Evolutionary conservation across 1,140 invertebrate species (phyloP), one percentile per base, ranked within the genome.

Genomic region (Bombus sylvicola): DNA sequence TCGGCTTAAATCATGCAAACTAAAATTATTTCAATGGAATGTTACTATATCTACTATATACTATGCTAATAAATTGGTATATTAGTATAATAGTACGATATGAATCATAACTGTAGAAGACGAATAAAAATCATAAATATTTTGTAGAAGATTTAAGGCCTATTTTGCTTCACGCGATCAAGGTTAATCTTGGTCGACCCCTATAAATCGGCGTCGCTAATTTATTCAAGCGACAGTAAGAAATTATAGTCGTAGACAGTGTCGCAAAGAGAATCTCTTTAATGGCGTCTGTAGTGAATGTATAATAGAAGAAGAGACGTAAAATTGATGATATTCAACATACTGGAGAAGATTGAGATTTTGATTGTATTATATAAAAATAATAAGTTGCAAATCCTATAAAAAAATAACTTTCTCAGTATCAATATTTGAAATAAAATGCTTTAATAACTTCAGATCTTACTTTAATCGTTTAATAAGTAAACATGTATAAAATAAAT

Each of bases 161-260:
- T 68, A 4, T 34, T 68, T 68, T 37, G 31, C 66, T 1, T 68
- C 18, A 37, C 1, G 2, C 22, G 25, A 71, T 66, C 66, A 28
- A 43, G 71, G 28, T 72, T 64, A 41, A 41, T 62, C 28, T 57
- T 74, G 28, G 13, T 28, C 43, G 62, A 68, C 68, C 43, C 10
- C n/a, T 68, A 57, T n/a, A 22, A 62, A 64, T 88, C 82, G 83
- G 59, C 41, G 22, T 47, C 25, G 57, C 28, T 64, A 73, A 88
- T 88, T 80, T 22, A 66, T 79, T 34, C 62, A 43, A n/a, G 12
- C 1, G 18, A 31, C 41, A n/a, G 10, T 8, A 25, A 47, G 15
- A 25, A 47, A 31, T 74, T 47, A 43, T 47, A 1, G 10, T 13
- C 9, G 22, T 12, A 39, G 9, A 1, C 22, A 37, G 12, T 69